Evolutionary conservation across 2,797 vertebrate species (phyloP), one percentile per base, ranked within the genome.

Genomic region (Neostethus bicornis): DNA sequence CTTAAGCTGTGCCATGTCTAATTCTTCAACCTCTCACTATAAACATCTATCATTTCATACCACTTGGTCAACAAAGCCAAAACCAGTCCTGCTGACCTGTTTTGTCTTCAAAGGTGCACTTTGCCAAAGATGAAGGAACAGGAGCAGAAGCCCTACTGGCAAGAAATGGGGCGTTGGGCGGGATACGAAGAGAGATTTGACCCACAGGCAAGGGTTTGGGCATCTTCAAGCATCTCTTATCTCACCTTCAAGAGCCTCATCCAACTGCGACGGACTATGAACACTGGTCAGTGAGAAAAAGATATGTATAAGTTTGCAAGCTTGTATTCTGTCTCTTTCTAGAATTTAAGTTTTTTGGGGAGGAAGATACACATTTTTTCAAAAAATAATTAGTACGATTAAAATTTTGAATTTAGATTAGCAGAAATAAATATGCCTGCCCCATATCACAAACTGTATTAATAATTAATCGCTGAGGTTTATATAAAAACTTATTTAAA

Each of bases 221-320:
- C 87, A 1, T 84, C 89, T 39, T 92, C 93, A 0, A 93, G 94
- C 11, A 80, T 97, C 66, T 93, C 96, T 60, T 94, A 92, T 79
- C 92, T 98, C 77, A 96, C 93, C 71, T 98, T 98, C 89, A 94
- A 89, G 88, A 96, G 95, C 83, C 94, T 99, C 43, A 81, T 96
- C 73, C 92, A 96, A 55, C 87, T 96, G 41, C 87, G 84, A 25
- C 87, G 54, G 56, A 86, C 88, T 80, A 87, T 98, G 61, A 81
- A 51, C 77, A 95, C 91, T 60, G 96, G 97, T 89, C 42, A 73
- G 76, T 29, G 38, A 38, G 7, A 10, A 32, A 26, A 34, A 37
- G 38, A 3, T 19, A 9, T 44, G 16, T 49, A 14, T 3, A n/a
- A 25, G 19, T 26, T 14, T 31, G 2, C 2, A 2, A 43, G 2